Conservation (phyloP, 2,113 vertebrate genomes). For the Setophaga petechia region DNA sequence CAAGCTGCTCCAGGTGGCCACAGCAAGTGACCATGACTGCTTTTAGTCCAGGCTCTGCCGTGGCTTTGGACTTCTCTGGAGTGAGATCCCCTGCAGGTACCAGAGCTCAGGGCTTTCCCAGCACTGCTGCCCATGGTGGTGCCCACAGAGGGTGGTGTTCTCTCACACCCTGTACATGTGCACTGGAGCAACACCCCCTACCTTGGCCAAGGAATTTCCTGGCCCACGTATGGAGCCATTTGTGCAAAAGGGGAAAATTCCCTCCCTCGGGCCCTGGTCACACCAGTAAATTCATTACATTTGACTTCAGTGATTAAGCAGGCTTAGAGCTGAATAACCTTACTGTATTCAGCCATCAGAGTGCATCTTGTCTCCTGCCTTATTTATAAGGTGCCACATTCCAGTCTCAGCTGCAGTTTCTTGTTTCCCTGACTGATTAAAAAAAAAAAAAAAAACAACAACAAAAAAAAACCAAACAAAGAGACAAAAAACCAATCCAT, state of each 20-base stretch:
- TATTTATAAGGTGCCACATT: slow-evolving; percentile 65
- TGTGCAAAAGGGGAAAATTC: slow-evolving; percentile 6
- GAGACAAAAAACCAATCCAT: not conserved
- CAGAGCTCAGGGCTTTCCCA: not conserved
- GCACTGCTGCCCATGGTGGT: rapidly evolving
- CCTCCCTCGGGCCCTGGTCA: not conserved
- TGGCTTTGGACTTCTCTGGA: not conserved
- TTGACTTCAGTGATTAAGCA: slow-evolving; percentile 47
- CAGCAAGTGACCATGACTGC: not conserved
- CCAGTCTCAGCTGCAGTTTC: slow-evolving; percentile 50
- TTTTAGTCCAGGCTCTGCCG: not conserved
- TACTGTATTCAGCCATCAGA: slow-evolving; percentile 58
- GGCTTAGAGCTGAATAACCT: slow-evolving; percentile 52
- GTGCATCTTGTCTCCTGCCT: slow-evolving; percentile 53
- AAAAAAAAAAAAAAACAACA: not conserved
- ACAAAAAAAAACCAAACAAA: not conserved
- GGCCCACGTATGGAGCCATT: not conserved
- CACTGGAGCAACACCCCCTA: not conserved
- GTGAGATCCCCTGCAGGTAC: not conserved
- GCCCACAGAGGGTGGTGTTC: not conserved
- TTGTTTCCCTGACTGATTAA: not conserved
- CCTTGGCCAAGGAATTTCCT: slow-evolving; percentile 33
- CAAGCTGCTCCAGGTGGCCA: not conserved
- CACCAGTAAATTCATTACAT: slow-evolving; percentile 38
- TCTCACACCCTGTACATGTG: not conserved